phyloP scores from a whole-genome alignment of 2,797 vertebrate genomes.

The Garrulus glandarius region DNA sequence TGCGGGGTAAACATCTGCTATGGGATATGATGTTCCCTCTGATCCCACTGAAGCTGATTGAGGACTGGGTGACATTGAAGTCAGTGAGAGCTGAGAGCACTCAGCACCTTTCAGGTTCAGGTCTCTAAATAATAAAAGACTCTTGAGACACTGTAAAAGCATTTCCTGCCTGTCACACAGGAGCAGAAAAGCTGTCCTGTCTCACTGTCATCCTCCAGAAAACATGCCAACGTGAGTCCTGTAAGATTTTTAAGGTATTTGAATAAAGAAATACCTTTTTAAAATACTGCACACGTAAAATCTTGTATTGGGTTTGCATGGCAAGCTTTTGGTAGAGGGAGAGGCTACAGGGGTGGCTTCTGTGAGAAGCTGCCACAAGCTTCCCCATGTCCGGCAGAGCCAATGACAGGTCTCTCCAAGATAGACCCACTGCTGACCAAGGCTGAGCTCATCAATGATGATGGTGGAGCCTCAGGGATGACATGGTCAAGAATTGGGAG shows the following conservation, averaged over 20 bases:
- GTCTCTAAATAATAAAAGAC: constrained; percentile 23
- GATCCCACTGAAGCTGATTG: not conserved
- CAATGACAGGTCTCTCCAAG: not conserved
- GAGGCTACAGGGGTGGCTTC: not conserved
- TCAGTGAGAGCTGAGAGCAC: not conserved
- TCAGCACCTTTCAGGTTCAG: constrained; percentile 47
- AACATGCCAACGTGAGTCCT: not conserved
- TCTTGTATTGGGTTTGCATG: not conserved
- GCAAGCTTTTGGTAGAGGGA: not conserved
- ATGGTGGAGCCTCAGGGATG: not conserved
- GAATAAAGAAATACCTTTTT: not conserved
- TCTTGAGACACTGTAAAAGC: not conserved
- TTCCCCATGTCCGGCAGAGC: rapidly evolving
- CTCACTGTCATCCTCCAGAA: not conserved
- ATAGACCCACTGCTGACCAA: not conserved
- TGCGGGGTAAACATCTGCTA: not conserved
- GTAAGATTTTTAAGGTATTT: not conserved
- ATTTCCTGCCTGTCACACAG: not conserved
- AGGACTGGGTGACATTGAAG: not conserved
- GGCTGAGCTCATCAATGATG: not conserved
- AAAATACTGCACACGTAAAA: not conserved
- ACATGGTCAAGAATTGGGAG: not conserved
- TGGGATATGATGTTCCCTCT: not conserved
- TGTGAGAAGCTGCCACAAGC: not conserved
- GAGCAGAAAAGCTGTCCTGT: not conserved